Conservation (phyloP, 2,113 vertebrate genomes). For the Oreochromis spilurus region DNA sequence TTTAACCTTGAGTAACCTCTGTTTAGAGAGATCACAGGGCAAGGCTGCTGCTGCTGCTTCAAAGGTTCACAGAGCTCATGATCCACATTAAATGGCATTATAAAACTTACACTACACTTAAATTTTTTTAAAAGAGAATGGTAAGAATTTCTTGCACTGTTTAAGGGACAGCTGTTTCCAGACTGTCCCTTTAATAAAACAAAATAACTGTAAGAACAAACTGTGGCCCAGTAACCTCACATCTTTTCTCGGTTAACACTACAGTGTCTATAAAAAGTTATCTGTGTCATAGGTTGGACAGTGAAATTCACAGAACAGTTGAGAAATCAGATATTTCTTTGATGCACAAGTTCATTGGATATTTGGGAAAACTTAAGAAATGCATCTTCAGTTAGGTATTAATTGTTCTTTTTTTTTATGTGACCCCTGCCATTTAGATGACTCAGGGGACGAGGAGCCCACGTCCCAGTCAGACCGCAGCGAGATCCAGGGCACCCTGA, state of each 20-base stretch:
- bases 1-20: conserved; percentile 51
- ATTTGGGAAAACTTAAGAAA: neutral
- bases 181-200: neutral
- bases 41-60: neutral
- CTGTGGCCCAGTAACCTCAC: neutral
- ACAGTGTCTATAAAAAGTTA: neutral
- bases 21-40: neutral
- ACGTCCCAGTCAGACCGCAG: conserved; percentile 85
- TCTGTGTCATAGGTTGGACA: neutral
- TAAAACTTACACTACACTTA: neutral
- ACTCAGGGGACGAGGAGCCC: conserved; percentile 92
- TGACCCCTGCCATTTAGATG: conserved; percentile 78
- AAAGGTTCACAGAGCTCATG: neutral
- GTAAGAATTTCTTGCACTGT: neutral
- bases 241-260: neutral
- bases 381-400: neutral
- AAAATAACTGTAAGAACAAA: neutral
- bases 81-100: neutral
- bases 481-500: conserved; percentile 85
- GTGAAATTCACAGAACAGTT: neutral
- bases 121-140: neutral
- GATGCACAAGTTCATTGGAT: neutral
- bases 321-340: neutral
- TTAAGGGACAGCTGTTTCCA: neutral
- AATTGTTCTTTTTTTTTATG: neutral